A percentile compares a stretch with the other conserved stretches of the same genome.
These are phyloP conservation scores for Cybosia mesomella DNA, from an alignment of 2,888 invertebrate species.

Conservation along the genomic window DNA sequence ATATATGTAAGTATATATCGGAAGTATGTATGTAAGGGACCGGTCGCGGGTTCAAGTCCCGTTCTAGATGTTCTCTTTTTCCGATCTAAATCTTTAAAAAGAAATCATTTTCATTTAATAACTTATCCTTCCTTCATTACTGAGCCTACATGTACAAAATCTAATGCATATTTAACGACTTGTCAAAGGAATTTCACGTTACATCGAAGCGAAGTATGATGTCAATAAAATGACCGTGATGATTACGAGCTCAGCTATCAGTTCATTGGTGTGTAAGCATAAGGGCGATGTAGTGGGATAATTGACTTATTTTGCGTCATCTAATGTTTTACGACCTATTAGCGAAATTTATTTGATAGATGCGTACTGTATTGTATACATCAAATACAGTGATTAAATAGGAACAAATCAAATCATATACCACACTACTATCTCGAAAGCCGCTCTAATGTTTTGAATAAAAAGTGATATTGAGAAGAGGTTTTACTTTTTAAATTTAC, in stretches of 20 bases:
- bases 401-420: not conserved
- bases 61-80: no score
- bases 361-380: not conserved
- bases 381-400: not conserved
- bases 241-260: constrained; percentile 21
- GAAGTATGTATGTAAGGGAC: no score
- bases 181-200: constrained; percentile 46
- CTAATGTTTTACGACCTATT: not conserved
- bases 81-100: no score
- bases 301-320: constrained; percentile 33
- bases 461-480: no score
- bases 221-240: constrained; percentile 41
- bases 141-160: constrained; percentile 12
- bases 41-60: no score
- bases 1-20: no score
- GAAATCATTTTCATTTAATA: not conserved
- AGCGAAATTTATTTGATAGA: not conserved
- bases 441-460: not conserved
- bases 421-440: not conserved
- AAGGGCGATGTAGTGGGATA: constrained; percentile 35
- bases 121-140: not conserved
- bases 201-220: constrained; percentile 15
- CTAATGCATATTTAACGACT: constrained; percentile 29
- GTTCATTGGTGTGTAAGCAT: constrained; percentile 19
- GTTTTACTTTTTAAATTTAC: no score